These are phyloP conservation scores for Micrastur ruficollis DNA, from an alignment of 2,797 vertebrate species.

Conservation along the genomic window DNA sequence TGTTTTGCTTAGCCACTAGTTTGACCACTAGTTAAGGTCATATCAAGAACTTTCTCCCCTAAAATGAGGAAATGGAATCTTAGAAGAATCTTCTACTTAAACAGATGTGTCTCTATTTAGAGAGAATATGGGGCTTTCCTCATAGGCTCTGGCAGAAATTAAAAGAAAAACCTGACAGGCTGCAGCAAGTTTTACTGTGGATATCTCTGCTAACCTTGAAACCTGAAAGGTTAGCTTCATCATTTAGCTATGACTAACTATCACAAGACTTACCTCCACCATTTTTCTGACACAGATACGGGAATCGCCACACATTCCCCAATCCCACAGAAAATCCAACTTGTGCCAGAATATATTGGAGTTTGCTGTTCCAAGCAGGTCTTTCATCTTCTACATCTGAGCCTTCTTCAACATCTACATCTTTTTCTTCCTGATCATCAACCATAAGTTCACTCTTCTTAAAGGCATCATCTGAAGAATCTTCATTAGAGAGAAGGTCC, in stretches of 20 bases:
- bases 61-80: neutral
- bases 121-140: neutral
- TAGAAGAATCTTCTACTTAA: neutral
- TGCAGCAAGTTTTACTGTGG: neutral
- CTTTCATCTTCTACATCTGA: conserved; percentile 86
- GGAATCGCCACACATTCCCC: conserved; percentile 98
- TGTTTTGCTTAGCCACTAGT: neutral
- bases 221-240: neutral
- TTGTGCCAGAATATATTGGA: conserved; percentile 97
- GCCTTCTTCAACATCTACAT: conserved; percentile 76
- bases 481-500: conserved; percentile 97
- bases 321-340: conserved; percentile 98
- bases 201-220: neutral
- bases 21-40: neutral
- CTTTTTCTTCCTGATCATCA: conserved; percentile 80
- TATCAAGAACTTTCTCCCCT: neutral
- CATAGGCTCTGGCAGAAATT: neutral
- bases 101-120: neutral
- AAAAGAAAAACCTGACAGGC: neutral
- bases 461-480: conserved; percentile 89
- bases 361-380: conserved; percentile 95
- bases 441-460: conserved; percentile 92
- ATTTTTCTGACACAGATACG: conserved; percentile 98
- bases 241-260: neutral
- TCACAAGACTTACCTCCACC: conserved; percentile 89